Evolutionary conservation across 1,140 invertebrate genomes (phyloP).

Genomic region (Achatina immaculata): DNA sequence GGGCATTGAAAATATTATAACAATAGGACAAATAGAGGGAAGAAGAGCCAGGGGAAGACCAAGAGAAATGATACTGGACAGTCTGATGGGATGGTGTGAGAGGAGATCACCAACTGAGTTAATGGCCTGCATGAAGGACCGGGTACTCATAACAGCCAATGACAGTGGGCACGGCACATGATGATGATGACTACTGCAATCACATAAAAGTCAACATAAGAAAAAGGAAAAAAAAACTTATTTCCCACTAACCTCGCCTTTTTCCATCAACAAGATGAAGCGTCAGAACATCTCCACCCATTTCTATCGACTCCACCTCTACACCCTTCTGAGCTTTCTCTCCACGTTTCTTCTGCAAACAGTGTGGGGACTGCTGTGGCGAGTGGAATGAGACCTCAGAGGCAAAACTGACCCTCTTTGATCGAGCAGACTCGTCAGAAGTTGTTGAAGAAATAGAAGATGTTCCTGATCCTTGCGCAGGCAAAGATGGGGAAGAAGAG

Average conservation of each 20-base stretch:
- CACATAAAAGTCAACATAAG: too few relatives aligned
- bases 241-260: not conserved
- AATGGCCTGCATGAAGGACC: too few relatives aligned
- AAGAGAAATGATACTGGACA: too few relatives aligned
- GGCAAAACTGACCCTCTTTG: slow-evolving; percentile 66
- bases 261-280: not conserved
- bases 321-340: slow-evolving; percentile 33
- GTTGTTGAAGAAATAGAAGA: slow-evolving; percentile 1
- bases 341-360: slow-evolving; percentile 45
- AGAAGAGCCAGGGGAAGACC: too few relatives aligned
- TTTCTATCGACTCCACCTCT: slow-evolving; percentile 32
- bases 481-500: not conserved
- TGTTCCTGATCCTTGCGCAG: slow-evolving; percentile 5
- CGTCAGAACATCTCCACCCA: slow-evolving; percentile 26
- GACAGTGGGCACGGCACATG: too few relatives aligned
- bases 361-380: slow-evolving; percentile 55
- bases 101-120: too few relatives aligned
- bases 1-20: too few relatives aligned
- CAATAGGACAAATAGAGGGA: too few relatives aligned
- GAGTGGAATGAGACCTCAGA: slow-evolving; percentile 67
- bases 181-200: too few relatives aligned
- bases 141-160: too few relatives aligned
- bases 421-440: slow-evolving; percentile 45
- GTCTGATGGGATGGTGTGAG: too few relatives aligned
- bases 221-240: too few relatives aligned